Conservation (phyloP, 2,888 invertebrate species). For the Cephus pygmeus region DNA sequence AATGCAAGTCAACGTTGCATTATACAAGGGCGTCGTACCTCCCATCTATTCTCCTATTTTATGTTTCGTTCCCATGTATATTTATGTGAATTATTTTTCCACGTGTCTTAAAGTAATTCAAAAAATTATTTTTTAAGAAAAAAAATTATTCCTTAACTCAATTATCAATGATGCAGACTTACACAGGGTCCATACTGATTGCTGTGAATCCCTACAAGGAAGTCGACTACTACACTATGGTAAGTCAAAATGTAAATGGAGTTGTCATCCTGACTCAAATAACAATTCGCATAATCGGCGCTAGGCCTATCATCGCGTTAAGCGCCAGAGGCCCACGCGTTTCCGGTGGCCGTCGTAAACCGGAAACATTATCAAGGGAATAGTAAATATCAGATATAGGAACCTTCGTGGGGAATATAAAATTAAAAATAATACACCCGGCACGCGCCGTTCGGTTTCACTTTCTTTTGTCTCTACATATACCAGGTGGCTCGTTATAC, state of each 20-base stretch:
- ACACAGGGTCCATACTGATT: conserved; percentile 91
- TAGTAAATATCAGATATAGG: neutral
- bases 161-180: conserved; percentile 74
- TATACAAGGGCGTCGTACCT: conserved; percentile 18
- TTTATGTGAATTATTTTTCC: neutral
- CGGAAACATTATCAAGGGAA: neutral
- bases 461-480: neutral
- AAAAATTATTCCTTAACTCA: conserved; percentile 65
- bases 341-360: conserved; percentile 40
- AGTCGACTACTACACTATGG: conserved; percentile 88
- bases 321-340: conserved; percentile 24
- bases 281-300: conserved; percentile 17
- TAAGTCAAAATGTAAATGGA: conserved; percentile 68
- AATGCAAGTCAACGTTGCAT: conserved; percentile 39
- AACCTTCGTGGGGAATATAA: neutral
- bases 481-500: neutral
- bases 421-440: neutral
- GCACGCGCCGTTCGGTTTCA: neutral
- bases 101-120: neutral
- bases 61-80: neutral
- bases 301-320: conserved; percentile 7
- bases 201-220: conserved; percentile 96
- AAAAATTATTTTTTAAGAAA: too few relatives aligned
- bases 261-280: neutral
- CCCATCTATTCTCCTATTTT: conserved; percentile 3